phyloP scores from a whole-genome alignment of 1,140 invertebrate genomes.

The Zaprionus africanus region DNA sequence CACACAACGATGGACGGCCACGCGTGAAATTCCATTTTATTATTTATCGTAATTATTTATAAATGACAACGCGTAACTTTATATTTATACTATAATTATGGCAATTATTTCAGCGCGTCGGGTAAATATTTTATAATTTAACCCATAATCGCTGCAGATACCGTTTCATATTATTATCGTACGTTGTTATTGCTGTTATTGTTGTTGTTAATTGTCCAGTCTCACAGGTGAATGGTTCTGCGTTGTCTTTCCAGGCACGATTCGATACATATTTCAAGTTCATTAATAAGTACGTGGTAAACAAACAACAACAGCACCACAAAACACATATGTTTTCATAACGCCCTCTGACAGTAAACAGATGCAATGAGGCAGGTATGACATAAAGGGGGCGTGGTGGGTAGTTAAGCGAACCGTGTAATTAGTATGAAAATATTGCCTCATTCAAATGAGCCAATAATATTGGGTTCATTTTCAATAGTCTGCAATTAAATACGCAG shows the following conservation, averaged over 20 bases:
- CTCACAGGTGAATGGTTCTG: slow-evolving; percentile 41
- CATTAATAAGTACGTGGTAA: slow-evolving; percentile 36
- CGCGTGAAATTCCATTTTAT: slow-evolving; percentile 19
- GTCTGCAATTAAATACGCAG: not conserved
- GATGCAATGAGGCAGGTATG: not conserved
- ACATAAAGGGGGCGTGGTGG: not conserved
- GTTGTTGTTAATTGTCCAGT: slow-evolving; percentile 19
- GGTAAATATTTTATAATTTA: slow-evolving; percentile 26
- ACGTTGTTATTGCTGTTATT: not conserved
- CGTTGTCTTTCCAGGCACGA: slow-evolving; percentile 26
- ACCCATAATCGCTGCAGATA: not conserved
- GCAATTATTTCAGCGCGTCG: slow-evolving; percentile 10
- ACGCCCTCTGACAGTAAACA: slow-evolving; percentile 15
- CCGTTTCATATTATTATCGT: not conserved
- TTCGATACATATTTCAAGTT: slow-evolving; percentile 42
- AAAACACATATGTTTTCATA: slow-evolving; percentile 18
- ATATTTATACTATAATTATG: slow-evolving; percentile 30
- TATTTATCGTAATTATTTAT: slow-evolving; percentile 43
- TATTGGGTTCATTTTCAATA: not conserved
- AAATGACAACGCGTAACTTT: slow-evolving; percentile 18
- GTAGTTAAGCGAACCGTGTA: slow-evolving; percentile 28
- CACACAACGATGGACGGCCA: not conserved
- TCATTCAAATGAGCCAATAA: not conserved
- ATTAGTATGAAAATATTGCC: slow-evolving; percentile 32
- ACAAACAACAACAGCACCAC: slow-evolving; percentile 28